These are phyloP conservation scores for Cladopsammia gracilis DNA, from an alignment of 64 coral and sea anemone genomes.

Conservation along the genomic window DNA sequence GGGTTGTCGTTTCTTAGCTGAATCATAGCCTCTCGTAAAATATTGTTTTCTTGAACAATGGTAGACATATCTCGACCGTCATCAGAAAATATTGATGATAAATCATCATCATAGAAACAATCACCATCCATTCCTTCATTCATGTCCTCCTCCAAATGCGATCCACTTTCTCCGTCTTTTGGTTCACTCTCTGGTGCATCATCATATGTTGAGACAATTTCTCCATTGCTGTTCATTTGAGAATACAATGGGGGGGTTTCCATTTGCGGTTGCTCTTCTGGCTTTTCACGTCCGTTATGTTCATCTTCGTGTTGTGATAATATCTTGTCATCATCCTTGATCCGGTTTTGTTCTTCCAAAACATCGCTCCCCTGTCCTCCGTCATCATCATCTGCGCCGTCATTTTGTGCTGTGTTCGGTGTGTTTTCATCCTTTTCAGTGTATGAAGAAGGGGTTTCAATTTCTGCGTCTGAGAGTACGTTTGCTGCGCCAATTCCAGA, in stretches of 20 bases:
- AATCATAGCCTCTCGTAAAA: conserved; percentile 55
- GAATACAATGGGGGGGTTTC: neutral
- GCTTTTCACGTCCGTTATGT: neutral
- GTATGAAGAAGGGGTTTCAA: neutral
- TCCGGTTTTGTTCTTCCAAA: neutral
- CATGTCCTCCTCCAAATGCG: neutral
- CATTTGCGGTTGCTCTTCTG: neutral
- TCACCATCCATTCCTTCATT: neutral
- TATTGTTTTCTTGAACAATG: conserved; percentile 51
- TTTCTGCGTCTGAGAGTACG: neutral
- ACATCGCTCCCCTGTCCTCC: neutral
- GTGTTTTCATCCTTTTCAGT: neutral
- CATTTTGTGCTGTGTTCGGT: neutral
- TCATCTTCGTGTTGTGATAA: neutral
- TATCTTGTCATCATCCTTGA: neutral
- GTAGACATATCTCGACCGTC: conserved; percentile 42
- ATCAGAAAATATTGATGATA: conserved; percentile 74
- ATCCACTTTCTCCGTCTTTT: neutral
- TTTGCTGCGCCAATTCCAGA: neutral
- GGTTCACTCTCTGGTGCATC: neutral
- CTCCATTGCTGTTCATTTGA: neutral
- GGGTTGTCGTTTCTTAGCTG: conserved; percentile 60
- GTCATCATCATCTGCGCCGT: neutral
- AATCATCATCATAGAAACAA: conserved; percentile 44
- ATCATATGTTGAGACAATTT: neutral